Evolutionary conservation across 2,888 invertebrate species (phyloP), one percentile per base, ranked within the genome.

Genomic region (Rhingia campestris): DNA sequence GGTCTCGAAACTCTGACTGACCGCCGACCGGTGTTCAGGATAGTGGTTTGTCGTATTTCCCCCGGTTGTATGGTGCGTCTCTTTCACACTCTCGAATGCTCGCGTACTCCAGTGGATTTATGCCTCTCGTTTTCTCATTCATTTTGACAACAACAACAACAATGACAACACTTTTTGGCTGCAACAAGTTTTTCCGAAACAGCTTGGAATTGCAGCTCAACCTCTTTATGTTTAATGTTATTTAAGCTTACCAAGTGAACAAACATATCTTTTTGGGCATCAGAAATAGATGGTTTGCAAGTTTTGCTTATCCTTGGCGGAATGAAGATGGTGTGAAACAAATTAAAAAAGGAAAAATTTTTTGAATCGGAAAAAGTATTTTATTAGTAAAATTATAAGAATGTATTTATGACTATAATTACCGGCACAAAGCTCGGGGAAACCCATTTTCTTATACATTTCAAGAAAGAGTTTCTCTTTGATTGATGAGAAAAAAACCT

Each of bases 101-200:
- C n/a, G n/a, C n/a, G n/a, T n/a, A n/a, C n/a, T n/a, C n/a, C n/a
- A n/a, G n/a, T n/a, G n/a, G n/a, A n/a, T n/a, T n/a, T n/a, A n/a
- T n/a, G n/a, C n/a, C n/a, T n/a, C n/a, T n/a, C n/a, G n/a, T n/a
- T n/a, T n/a, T n/a, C n/a, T n/a, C n/a, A n/a, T n/a, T n/a, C n/a
- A n/a, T n/a, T n/a, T n/a, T n/a, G n/a, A n/a, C n/a, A n/a, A n/a
- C n/a, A n/a, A n/a, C n/a, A n/a, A n/a, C n/a, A n/a, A n/a, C 74
- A n/a, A 74, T 35, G 6, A 66, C 49, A 47, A 75, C 49, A 10
- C 66, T 54, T 49, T 66, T 75, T 9, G 74, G 74, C 33, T 66
- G 66, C 6, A 75, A 30, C 49, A n/a, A 58, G 7, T 10, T 58
- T 45, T 47, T 73, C 54, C 12, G 51, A n/a, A 6, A 56, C n/a